A percentile compares a stretch with the other conserved stretches of the same genome.
These are phyloP conservation scores for Jaculus jaculus DNA, from an alignment of 2,113 vertebrate species.

Conservation along the genomic window DNA sequence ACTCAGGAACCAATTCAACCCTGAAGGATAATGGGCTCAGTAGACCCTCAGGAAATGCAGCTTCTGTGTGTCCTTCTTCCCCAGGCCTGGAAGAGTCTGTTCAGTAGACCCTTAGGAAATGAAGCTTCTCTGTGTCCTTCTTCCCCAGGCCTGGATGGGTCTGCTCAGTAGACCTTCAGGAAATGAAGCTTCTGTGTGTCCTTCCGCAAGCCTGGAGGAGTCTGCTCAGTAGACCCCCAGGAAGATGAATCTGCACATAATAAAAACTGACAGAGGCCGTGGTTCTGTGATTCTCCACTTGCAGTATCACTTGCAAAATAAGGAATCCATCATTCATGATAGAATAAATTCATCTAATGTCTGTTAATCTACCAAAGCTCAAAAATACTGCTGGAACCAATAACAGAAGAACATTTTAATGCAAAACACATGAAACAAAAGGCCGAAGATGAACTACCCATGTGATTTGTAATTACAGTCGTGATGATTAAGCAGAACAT, in stretches of 20 bases:
- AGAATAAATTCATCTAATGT: neutral
- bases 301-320: neutral
- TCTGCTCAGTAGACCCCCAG: neutral
- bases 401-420: slow-evolving; percentile 26
- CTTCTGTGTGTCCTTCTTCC: neutral
- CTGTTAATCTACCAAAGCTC: neutral
- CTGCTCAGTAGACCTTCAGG: neutral
- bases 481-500: neutral
- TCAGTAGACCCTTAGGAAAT: neutral
- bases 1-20: neutral
- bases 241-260: neutral
- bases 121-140: neutral
- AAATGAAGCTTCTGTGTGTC: neutral
- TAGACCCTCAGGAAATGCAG: neutral
- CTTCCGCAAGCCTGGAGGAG: neutral
- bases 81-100: neutral
- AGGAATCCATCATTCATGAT: neutral
- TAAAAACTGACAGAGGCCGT: slow-evolving; percentile 4
- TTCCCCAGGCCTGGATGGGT: neutral
- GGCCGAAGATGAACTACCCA: neutral
- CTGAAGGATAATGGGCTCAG: neutral
- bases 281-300: neutral
- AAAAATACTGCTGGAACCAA: neutral
- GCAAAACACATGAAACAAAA: neutral
- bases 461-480: neutral